Base-by-base conservation (phyloP, 2,113 vertebrate species). In the Telmatochromis brachygnathus region DNA sequence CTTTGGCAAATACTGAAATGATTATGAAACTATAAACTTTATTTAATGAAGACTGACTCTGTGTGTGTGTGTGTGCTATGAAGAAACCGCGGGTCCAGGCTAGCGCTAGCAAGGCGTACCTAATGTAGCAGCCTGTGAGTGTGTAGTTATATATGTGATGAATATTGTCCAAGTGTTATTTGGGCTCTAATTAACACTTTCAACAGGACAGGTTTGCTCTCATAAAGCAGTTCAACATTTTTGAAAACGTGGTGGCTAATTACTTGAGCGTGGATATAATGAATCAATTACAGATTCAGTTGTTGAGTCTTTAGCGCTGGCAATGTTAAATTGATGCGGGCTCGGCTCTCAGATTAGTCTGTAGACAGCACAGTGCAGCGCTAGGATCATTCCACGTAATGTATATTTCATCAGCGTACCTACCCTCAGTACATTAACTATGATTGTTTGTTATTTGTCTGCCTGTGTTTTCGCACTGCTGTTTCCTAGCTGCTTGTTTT, bases 401-500 rank as follows among this genome's bases (percentile, higher is more conserved):
- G 70, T 86, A 91, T 92, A 88, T 94, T 94, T 92, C 77, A 92
- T 93, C 88, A 86, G 83, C 42, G 21, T 80, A 77, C 70, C 68
- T 84, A 68, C 84, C 88, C 77, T 85, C 75, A 49, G 73, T 91
- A 35, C 87, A 87, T 90, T 88, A 94, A 84, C 87, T 81, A 6
- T 79, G 77, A 75, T 33, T 92, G 92, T 91, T 93, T 92, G 89
- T 87, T 87, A 79, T 89, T 88, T 80, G 54, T 89, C 83, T 79
- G 86, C 58, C 26, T 60, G 79, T 91, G 91, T 90, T 90, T 91
- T 92, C 70, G 5, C 86, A 26, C 62, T 17, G 62, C 55, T 84
- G 68, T 85, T 91, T 92, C 79, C 77, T 85, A 17, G 83, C 79
- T 86, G 89, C 88, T 94, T 91, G 90, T 94, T 94, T 95, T 92